Base-by-base conservation (phyloP, 2,888 invertebrate genomes). In the Taenaris catops region DNA sequence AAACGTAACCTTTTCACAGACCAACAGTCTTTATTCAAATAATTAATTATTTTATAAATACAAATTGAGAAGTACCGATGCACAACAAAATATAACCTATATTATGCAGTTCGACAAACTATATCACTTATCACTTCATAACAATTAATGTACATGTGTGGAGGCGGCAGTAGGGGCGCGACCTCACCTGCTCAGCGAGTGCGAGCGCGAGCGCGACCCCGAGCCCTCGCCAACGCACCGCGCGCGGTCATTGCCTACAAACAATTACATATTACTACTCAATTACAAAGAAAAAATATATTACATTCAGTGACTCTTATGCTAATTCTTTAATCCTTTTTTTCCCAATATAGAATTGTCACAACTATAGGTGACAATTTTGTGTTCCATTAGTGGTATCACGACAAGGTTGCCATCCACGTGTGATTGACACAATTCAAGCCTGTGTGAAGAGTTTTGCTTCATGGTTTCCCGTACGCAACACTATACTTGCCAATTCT, bases 131-230 rank as follows among this genome's bases (percentile, higher is more conserved):
- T 81, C 81, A 83, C 80, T 75, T 79, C 64, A 72, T 68, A 63
- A 64, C 43, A 63, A n/a, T n/a, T n/a, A 67, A 74, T 75, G 74
- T 79, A 76, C 78, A 73, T 63, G 59, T 65, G 72, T 63, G 59
- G 64, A 49, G 28, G 33, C 39, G 41, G 24, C 25, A 27, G n/a
- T 32, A 24, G 28, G 28, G 38, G 14, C 14, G 14, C 37, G 65
- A 63, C 76, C 88, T 92, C 91, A 93, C 90, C 92, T 89, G 63
- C 92, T 92, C 53, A 93, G 88, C 60, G 93, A 93, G 73, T 92
- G 87, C 53, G 86, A 86, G 26, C 87, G 79, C 63, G 70, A 72
- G 48, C 81, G 80, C 25, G 75, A 69, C 14, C 48, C 63, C 19
- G 78, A 67, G 41, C 72, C 56, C 54, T 71, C 71, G 36, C 78